Evolutionary conservation across 1,140 invertebrate species (phyloP).

Genomic region (Elysia chlorotica): DNA sequence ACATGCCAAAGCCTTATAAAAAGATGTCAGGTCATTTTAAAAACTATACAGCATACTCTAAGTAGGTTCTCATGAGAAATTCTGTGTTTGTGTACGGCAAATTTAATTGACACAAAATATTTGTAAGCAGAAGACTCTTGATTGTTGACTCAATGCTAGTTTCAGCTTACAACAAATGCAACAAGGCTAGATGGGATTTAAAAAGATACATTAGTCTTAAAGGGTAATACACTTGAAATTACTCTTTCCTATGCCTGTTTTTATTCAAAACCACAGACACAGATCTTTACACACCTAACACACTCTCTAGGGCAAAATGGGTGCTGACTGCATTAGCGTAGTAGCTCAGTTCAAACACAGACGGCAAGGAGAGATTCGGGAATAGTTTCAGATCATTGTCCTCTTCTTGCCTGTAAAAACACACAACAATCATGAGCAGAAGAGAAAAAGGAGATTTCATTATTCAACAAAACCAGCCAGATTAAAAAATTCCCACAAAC

Average conservation of each 20-base stretch:
- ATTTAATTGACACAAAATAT: no score
- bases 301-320: constrained; percentile 22
- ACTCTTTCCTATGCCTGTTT: neutral
- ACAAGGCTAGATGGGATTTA: no score
- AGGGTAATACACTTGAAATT: neutral
- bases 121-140: neutral
- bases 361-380: constrained; percentile 10
- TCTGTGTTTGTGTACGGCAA: no score
- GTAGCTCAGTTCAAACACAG: constrained; percentile 20
- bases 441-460: no score
- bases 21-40: no score
- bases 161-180: no score
- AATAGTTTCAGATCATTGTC: constrained; percentile 10
- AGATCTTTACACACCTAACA: constrained; percentile 5
- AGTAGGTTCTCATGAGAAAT: no score
- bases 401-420: constrained; percentile 8
- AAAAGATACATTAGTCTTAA: neutral
- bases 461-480: no score
- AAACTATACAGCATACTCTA: no score
- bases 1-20: no score
- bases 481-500: no score
- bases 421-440: no score
- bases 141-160: neutral
- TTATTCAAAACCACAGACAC: neutral
- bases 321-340: constrained; percentile 17